Conservation (phyloP, 2,888 invertebrate genomes). For the Drosophila mimica region DNA sequence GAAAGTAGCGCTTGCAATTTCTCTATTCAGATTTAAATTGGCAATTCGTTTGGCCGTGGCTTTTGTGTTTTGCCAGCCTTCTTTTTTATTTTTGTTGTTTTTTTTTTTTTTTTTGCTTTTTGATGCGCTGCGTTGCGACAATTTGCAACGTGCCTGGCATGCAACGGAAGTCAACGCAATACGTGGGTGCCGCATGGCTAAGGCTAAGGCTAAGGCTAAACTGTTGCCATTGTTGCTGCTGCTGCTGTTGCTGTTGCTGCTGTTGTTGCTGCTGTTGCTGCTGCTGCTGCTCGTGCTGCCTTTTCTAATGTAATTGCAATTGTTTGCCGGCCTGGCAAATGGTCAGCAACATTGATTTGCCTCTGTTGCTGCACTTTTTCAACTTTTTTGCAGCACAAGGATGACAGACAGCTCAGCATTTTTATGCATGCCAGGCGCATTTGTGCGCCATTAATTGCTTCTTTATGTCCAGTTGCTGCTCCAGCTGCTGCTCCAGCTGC, state of each 20-base stretch:
- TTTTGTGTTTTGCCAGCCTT: slow-evolving; percentile 52
- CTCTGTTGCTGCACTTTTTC: slow-evolving; percentile 43
- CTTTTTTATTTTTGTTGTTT: no score
- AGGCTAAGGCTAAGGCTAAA: slow-evolving; percentile 40
- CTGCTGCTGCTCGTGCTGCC: slow-evolving; percentile 29
- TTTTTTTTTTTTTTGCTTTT: slow-evolving; percentile 16
- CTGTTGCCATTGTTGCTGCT: slow-evolving; percentile 46
- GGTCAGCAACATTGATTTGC: slow-evolving; percentile 63
- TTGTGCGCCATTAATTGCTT: slow-evolving; percentile 81
- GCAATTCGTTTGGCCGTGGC: slow-evolving; percentile 72
- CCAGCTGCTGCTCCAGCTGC: slow-evolving; percentile 58
- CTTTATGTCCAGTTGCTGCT: slow-evolving; percentile 68
- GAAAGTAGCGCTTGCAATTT: slow-evolving; percentile 68
- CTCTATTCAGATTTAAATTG: slow-evolving; percentile 80
- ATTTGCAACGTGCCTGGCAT: slow-evolving; percentile 78
- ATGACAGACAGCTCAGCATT: slow-evolving; percentile 58
- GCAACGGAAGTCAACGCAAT: slow-evolving; percentile 72
- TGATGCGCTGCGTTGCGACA: slow-evolving; percentile 67
- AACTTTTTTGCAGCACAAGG: slow-evolving; percentile 20
- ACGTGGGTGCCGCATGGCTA: slow-evolving; percentile 66
- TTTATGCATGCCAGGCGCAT: slow-evolving; percentile 83
- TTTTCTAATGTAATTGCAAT: slow-evolving; percentile 79
- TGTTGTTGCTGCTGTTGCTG: neutral
- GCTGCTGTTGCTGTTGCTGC: slow-evolving; percentile 12
- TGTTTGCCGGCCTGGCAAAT: slow-evolving; percentile 67